phyloP scores from a whole-genome alignment of 1,140 invertebrate genomes.

The Manduca sexta region DNA sequence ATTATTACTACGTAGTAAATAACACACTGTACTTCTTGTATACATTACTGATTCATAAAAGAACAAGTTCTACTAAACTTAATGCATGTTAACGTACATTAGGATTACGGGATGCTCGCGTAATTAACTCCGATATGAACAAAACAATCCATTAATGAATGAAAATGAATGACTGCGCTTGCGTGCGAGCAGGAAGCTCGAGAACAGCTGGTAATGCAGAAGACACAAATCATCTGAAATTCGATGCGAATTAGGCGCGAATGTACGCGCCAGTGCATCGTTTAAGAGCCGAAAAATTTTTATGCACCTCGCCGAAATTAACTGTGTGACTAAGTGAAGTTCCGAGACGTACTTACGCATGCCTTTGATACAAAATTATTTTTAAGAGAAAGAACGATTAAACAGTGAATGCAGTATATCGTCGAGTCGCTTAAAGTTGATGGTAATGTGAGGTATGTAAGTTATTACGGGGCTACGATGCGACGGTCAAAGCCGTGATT shows the following conservation, averaged over 20 bases:
- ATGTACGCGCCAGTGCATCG: constrained; percentile 8
- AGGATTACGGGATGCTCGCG: not conserved
- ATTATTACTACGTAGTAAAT: no score
- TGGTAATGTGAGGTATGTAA: constrained; percentile 14
- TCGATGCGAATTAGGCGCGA: constrained; percentile 30
- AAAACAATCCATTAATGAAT: constrained; percentile 24
- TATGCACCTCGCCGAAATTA: constrained; percentile 27
- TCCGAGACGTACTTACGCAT: constrained; percentile 27
- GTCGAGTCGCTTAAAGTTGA: constrained; percentile 14
- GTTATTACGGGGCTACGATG: constrained; percentile 3
- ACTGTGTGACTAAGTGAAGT: constrained; percentile 33
- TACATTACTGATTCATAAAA: no score
- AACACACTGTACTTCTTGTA: no score
- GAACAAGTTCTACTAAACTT: no score
- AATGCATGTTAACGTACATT: no score
- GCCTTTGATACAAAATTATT: constrained; percentile 27
- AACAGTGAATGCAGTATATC: constrained; percentile 17
- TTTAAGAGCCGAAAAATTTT: constrained; percentile 9
- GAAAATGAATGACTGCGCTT: constrained; percentile 21
- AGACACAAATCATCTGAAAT: constrained; percentile 30
- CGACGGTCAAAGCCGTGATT: constrained; percentile 2
- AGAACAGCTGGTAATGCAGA: constrained; percentile 21
- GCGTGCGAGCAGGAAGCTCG: constrained; percentile 13
- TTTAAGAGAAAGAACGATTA: constrained; percentile 12
- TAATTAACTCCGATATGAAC: constrained; percentile 18